Conservation (phyloP, 1,140 invertebrate genomes). For the Micrasema longulum region DNA sequence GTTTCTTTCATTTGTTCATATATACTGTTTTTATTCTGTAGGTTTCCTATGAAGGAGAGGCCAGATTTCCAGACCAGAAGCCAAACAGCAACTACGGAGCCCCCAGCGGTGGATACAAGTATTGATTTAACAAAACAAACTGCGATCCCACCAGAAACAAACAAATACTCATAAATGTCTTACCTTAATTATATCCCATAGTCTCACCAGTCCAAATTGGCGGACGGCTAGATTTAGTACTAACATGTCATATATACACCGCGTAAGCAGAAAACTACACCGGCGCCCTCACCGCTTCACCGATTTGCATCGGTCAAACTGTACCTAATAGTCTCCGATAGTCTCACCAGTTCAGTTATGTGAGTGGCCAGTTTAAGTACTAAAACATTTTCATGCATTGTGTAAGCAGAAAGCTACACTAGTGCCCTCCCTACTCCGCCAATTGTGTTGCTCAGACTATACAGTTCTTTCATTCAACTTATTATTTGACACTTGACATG, state of each 20-base stretch:
- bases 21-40: conserved; percentile 56
- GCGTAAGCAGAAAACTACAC: neutral
- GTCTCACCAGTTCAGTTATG: neutral
- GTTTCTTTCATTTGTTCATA: conserved; percentile 7
- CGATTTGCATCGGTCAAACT: neutral
- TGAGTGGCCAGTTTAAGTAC: neutral
- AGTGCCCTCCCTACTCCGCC: neutral
- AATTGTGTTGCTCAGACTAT: neutral
- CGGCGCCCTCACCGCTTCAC: neutral
- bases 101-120: conserved; percentile 69
- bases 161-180: conserved; percentile 31
- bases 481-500: no score
- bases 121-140: conserved; percentile 57
- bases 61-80: conserved; percentile 65
- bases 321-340: neutral
- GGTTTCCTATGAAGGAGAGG: conserved; percentile 73
- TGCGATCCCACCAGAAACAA: neutral
- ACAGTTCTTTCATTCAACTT: no score
- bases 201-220: no score
- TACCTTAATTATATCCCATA: no score
- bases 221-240: neutral
- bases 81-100: conserved; percentile 58
- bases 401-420: neutral
- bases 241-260: neutral
- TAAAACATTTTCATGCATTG: no score